Base-by-base conservation (phyloP, 1,140 invertebrate genomes). In the Hormaphis cornu region DNA sequence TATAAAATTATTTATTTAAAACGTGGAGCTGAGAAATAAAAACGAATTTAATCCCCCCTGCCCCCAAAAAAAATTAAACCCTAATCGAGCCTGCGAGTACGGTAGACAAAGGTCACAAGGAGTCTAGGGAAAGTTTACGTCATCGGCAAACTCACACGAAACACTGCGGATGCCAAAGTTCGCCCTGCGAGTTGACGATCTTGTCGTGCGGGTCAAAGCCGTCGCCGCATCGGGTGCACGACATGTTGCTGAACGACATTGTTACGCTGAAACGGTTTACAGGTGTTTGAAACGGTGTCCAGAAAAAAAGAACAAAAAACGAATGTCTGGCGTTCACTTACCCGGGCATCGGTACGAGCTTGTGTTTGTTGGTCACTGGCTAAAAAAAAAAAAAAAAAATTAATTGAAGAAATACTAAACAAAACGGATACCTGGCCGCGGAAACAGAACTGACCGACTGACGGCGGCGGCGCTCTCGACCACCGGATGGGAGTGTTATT, bases 101-200 rank as follows among this genome's bases (percentile, higher is more conserved):
- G n/a, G n/a, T n/a, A n/a, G n/a, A n/a, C n/a, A n/a, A n/a, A n/a
- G n/a, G n/a, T n/a, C n/a, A n/a, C n/a, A n/a, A n/a, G n/a, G n/a
- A n/a, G n/a, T n/a, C n/a, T 52, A 12, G 2, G 1, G 4, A 46
- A 8, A 58, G 28, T 20, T 63, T n/a, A 20, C 18, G 3, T 16
- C 5, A 28, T 20, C 9, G 5, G 56, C 9, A 22, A 73, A 87
- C 90, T 91, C 85, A 98, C 93, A 99, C 97, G 85, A 99, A 99
- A 80, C 97, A 99, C 74, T 95, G 88, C 9, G 93, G 91, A 83
- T 99, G 97, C 95, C 95, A 99, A 40, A 98, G 82, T 81, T 98
- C 93, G 71, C 96, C 97, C 78, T 93, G 93, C 1, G 95, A 97
- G 80, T 99, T 99, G 46, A 99, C 94, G 79, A 99, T 98, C 80